phyloP scores from a whole-genome alignment of 2,888 invertebrate genomes.

The Pimpla rufipes region DNA sequence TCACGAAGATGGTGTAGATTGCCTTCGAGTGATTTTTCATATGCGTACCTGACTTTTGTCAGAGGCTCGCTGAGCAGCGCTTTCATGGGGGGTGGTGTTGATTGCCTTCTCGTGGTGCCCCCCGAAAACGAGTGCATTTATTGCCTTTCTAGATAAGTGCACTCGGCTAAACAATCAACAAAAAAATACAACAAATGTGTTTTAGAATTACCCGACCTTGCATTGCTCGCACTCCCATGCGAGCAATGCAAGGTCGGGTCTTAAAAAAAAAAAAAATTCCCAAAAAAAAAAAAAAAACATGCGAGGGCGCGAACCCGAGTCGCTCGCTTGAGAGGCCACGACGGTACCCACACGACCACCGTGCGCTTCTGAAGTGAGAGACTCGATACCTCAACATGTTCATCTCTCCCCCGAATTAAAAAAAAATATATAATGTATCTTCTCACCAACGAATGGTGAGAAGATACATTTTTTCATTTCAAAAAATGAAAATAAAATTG shows the following conservation, averaged over 20 bases:
- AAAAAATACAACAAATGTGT: background rate
- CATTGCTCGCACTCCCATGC: background rate
- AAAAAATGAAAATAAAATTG: too few species aligned
- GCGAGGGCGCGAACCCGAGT: background rate
- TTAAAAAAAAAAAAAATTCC: too few species aligned
- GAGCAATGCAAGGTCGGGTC: background rate
- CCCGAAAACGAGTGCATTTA: slow-evolving; percentile 31
- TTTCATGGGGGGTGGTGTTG: slow-evolving; percentile 35
- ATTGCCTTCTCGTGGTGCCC: slow-evolving; percentile 46
- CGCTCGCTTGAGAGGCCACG: background rate
- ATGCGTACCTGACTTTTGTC: too few species aligned
- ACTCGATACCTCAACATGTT: too few species aligned
- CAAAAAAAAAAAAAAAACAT: background rate
- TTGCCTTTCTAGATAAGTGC: slow-evolving; percentile 1
- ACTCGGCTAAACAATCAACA: slow-evolving; percentile 50
- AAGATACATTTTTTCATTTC: too few species aligned
- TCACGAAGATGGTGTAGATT: too few species aligned
- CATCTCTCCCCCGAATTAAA: too few species aligned
- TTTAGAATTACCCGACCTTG: background rate
- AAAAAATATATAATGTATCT: too few species aligned
- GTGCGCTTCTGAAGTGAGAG: background rate
- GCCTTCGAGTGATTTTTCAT: too few species aligned
- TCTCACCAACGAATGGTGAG: too few species aligned
- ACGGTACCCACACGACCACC: background rate
- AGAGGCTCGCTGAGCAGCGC: background rate